These are phyloP conservation scores for Pangasius sanitwongsei DNA, from an alignment of 2,797 vertebrate species.

Conservation along the genomic window DNA sequence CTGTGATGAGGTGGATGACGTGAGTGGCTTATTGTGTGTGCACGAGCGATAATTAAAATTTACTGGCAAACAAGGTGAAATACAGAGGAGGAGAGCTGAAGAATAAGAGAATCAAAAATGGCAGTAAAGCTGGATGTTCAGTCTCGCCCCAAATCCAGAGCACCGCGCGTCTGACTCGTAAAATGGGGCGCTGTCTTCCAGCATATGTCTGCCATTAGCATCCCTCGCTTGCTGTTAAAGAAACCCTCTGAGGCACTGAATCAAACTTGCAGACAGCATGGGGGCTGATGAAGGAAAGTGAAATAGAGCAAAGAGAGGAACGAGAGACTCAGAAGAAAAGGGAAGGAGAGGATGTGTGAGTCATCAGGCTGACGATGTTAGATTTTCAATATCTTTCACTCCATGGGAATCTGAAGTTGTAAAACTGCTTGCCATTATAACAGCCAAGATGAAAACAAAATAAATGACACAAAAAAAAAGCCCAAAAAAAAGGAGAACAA, in stretches of 20 bases:
- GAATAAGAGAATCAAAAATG: background rate
- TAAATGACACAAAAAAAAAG: background rate
- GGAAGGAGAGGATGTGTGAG: slow-evolving; percentile 7
- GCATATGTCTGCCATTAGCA: slow-evolving; percentile 54
- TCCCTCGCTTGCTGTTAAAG: slow-evolving; percentile 47
- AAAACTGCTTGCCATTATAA: background rate
- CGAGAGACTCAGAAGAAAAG: background rate
- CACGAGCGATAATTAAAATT: slow-evolving; percentile 51
- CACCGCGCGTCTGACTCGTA: slow-evolving; percentile 42
- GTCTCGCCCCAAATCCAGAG: slow-evolving; percentile 39
- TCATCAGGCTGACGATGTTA: slow-evolving; percentile 17
- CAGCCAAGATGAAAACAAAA: background rate
- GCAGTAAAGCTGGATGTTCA: slow-evolving; percentile 36
- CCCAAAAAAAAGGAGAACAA: background rate
- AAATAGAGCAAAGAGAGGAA: background rate
- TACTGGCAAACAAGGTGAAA: background rate
- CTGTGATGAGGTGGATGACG: slow-evolving; percentile 41
- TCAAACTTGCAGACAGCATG: slow-evolving; percentile 52
- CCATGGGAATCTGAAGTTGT: slow-evolving; percentile 21
- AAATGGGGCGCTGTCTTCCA: slow-evolving; percentile 51
- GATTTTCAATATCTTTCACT: slow-evolving; percentile 33
- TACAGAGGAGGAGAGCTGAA: slow-evolving; percentile 8
- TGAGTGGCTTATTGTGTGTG: background rate
- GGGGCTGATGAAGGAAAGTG: slow-evolving; percentile 22
- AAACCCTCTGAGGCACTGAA: slow-evolving; percentile 51